phyloP scores from a whole-genome alignment of 2,888 invertebrate species.

The Pristionchus entomophagus region DNA sequence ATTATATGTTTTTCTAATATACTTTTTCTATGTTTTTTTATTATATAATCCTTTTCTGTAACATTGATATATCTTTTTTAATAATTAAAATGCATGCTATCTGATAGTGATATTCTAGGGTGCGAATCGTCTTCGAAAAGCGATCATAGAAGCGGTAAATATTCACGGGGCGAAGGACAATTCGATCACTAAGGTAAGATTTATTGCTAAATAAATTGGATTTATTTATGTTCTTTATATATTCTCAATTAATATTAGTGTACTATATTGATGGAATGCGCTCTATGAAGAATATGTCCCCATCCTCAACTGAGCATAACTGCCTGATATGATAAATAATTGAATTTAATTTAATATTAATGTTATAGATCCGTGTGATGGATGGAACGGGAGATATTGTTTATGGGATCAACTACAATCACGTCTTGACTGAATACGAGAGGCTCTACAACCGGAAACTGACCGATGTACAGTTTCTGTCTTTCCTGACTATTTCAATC shows the following conservation, averaged over 20 bases:
- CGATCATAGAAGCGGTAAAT: background rate
- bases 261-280: no score
- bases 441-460: background rate
- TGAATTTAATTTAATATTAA: background rate
- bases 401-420: background rate
- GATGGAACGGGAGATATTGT: background rate
- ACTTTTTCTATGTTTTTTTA: no score
- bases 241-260: no score
- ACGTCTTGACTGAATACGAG: background rate
- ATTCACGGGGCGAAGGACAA: background rate
- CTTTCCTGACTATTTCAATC: no score
- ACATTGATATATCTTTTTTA: background rate
- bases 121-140: background rate
- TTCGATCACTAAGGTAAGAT: background rate
- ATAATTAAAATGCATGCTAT: background rate
- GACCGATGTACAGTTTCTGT: no score
- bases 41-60: no score
- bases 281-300: no score
- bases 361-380: background rate
- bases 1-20: no score
- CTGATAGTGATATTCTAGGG: background rate
- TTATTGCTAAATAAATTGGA: no score
- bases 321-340: no score
- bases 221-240: no score
- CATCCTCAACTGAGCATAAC: no score